phyloP scores from a whole-genome alignment of 1,140 invertebrate species.

The Oreohelix idahoensis region DNA sequence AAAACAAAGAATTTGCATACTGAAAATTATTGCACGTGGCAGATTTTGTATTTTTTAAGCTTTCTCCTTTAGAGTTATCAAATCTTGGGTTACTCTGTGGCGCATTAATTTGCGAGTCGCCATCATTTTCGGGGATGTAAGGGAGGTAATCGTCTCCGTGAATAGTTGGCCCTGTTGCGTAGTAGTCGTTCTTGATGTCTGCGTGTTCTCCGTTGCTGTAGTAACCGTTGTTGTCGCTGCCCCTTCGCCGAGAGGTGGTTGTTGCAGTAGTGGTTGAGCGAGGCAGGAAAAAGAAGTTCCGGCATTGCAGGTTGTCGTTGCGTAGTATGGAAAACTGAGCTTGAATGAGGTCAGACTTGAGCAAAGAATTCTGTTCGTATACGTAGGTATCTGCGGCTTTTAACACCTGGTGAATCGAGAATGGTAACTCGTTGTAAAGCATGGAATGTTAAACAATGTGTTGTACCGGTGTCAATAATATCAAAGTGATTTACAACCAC shows the following conservation, averaged over 20 bases:
- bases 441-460: too few relatives aligned
- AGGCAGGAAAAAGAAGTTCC: neutral
- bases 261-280: neutral
- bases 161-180: neutral
- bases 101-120: neutral
- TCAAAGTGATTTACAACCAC: too few relatives aligned
- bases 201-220: neutral
- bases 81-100: neutral
- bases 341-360: slow-evolving; percentile 2
- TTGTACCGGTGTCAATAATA: too few relatives aligned
- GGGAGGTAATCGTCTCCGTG: neutral
- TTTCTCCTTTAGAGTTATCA: neutral
- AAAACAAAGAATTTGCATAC: neutral
- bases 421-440: too few relatives aligned
- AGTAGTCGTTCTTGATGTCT: neutral
- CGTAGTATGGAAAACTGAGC: slow-evolving; percentile 7
- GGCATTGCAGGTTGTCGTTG: slow-evolving; percentile 15
- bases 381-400: slow-evolving; percentile 3
- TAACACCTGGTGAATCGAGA: neutral
- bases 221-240: neutral
- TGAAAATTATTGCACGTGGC: neutral
- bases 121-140: neutral
- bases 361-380: neutral
- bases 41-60: neutral
- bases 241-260: neutral